Evolutionary conservation across 2,797 vertebrate genomes (phyloP).

Genomic region (Remorina albescens): DNA sequence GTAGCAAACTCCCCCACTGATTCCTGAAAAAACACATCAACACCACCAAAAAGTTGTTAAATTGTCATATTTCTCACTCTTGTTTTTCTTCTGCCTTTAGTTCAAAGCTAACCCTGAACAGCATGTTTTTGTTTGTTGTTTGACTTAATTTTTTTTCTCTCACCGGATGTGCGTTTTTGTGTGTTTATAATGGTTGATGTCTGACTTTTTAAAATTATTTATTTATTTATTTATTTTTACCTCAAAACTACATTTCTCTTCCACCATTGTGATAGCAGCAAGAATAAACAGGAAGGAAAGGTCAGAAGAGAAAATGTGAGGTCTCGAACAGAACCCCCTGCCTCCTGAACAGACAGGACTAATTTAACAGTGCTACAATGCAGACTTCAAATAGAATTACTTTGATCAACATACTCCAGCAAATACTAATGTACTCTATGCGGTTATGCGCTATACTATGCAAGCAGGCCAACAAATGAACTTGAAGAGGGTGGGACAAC

Average conservation of each 20-base stretch:
- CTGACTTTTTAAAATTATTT: slow-evolving; percentile 3
- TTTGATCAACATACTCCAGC: slow-evolving; percentile 1
- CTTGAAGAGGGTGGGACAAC: too few relatives aligned
- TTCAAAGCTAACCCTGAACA: not conserved
- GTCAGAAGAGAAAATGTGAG: not conserved
- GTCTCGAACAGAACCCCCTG: not conserved
- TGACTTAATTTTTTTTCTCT: not conserved
- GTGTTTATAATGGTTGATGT: not conserved
- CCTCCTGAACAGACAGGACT: slow-evolving; percentile 11
- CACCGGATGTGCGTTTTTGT: not conserved
- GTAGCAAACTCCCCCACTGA: not conserved
- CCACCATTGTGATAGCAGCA: slow-evolving; percentile 5
- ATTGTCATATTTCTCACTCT: not conserved
- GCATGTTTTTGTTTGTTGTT: not conserved
- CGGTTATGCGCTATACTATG: not conserved
- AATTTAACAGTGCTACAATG: not conserved
- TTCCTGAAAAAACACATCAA: not conserved
- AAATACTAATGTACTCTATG: not conserved
- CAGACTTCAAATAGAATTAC: not conserved
- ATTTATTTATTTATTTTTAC: not conserved
- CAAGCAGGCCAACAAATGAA: not conserved
- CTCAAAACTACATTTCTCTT: not conserved
- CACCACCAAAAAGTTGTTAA: not conserved
- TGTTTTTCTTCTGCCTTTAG: not conserved
- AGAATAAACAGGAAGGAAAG: not conserved